These are phyloP conservation scores for Meliscaeva auricollis DNA, from an alignment of 2,888 invertebrate genomes.

Conservation along the genomic window DNA sequence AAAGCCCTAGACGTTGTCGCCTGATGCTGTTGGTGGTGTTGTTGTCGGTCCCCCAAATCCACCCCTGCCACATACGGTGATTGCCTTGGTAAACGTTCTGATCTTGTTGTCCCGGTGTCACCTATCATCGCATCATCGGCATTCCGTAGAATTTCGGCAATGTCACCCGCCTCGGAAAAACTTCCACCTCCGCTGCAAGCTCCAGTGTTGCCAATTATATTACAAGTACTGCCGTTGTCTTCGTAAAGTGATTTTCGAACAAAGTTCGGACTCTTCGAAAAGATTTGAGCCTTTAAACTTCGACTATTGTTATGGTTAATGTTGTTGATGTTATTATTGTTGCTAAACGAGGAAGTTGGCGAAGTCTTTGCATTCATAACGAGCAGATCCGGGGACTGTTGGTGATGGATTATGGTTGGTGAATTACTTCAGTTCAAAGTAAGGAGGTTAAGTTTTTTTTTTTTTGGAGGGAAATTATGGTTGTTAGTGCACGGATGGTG, in stretches of 20 bases:
- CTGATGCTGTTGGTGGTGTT: no score
- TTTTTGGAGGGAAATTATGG: slow-evolving; percentile 44
- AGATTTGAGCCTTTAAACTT: slow-evolving; percentile 58
- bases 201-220: slow-evolving; percentile 73
- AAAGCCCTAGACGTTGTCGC: slow-evolving; percentile 56
- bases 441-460: slow-evolving; percentile 31
- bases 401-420: slow-evolving; percentile 66
- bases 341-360: slow-evolving; percentile 42
- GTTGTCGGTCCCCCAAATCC: slow-evolving; percentile 65
- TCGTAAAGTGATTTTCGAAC: slow-evolving; percentile 57
- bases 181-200: slow-evolving; percentile 56
- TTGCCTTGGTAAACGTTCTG: slow-evolving; percentile 65
- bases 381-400: slow-evolving; percentile 73
- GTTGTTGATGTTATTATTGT: slow-evolving; percentile 51
- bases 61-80: slow-evolving; percentile 62
- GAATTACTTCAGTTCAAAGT: slow-evolving; percentile 71
- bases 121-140: slow-evolving; percentile 72
- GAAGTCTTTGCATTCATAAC: slow-evolving; percentile 67
- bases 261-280: slow-evolving; percentile 63
- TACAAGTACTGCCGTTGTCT: slow-evolving; percentile 68
- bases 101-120: slow-evolving; percentile 65
- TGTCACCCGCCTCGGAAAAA: slow-evolving; percentile 68
- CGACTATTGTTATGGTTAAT: slow-evolving; percentile 46
- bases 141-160: slow-evolving; percentile 69
- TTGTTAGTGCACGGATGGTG: slow-evolving; percentile 72